A percentile compares a stretch with the other conserved stretches of the same genome.
Conservation (phyloP, 2,888 invertebrate genomes). For the Luffia ferchaultella region DNA sequence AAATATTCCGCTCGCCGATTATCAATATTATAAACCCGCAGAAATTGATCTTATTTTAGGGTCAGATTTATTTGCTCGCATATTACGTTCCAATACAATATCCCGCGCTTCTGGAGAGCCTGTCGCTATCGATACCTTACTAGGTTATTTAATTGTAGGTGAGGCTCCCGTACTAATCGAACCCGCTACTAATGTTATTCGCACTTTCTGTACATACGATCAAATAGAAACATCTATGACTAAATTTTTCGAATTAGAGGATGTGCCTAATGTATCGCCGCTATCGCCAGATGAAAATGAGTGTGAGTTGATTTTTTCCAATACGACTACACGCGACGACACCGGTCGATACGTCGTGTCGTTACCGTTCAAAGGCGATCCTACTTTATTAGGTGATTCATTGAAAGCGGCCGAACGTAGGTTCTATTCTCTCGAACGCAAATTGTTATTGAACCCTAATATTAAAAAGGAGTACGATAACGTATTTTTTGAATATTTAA, state of each 20-base stretch:
- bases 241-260: constrained; percentile 9
- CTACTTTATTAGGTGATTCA: too few species aligned
- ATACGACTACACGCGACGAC: constrained; percentile 9
- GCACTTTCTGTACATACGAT: constrained; percentile 5
- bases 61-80: constrained; percentile 10
- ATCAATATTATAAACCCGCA: constrained; percentile 7
- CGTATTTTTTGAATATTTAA: not conserved
- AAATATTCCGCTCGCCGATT: constrained; percentile 10
- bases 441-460: not conserved
- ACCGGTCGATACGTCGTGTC: constrained; percentile 10
- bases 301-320: constrained; percentile 10
- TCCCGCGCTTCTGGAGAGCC: not conserved
- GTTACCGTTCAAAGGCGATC: constrained; percentile 9
- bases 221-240: constrained; percentile 5
- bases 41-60: constrained; percentile 13
- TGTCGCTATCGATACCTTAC: constrained; percentile 10
- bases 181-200: not conserved
- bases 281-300: constrained; percentile 7
- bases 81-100: constrained; percentile 8
- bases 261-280: constrained; percentile 4
- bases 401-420: constrained; percentile 5
- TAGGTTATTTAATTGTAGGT: constrained; percentile 12
- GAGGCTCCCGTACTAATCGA: constrained; percentile 7
- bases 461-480: constrained; percentile 2
- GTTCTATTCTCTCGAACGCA: constrained; percentile 11